phyloP scores from a whole-genome alignment of 1,140 invertebrate genomes.

The Drosophila lacertosa region DNA sequence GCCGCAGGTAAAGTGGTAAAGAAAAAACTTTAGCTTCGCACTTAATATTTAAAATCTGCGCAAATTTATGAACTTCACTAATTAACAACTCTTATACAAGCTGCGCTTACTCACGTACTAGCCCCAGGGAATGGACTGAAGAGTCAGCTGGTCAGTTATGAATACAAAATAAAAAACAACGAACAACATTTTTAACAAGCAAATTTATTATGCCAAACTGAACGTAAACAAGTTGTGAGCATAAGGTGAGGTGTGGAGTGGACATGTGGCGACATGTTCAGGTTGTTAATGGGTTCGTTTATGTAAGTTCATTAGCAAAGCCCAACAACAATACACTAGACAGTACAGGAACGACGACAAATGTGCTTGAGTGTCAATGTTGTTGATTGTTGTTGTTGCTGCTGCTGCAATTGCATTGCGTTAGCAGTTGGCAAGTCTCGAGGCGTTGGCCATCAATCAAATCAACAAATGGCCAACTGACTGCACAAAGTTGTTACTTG shows the following conservation, averaged over 20 bases:
- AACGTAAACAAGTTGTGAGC: constrained; percentile 14
- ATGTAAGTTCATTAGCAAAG: constrained; percentile 68
- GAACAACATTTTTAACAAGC: constrained; percentile 41
- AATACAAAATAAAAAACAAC: constrained; percentile 7
- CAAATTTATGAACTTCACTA: constrained; percentile 71
- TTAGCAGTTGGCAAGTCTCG: constrained; percentile 31
- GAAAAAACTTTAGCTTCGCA: constrained; percentile 31
- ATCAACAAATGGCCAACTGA: constrained; percentile 71
- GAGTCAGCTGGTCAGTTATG: constrained; percentile 10
- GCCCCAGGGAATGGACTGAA: neutral
- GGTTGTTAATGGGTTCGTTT: constrained; percentile 67
- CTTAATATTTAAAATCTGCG: constrained; percentile 59
- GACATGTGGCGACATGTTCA: constrained; percentile 48
- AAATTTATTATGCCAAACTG: constrained; percentile 27
- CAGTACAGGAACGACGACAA: constrained; percentile 4
- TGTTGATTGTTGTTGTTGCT: constrained; percentile 5
- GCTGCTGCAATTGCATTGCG: constrained; percentile 4
- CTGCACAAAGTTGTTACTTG: constrained; percentile 43
- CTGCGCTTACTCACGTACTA: neutral
- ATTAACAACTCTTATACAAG: constrained; percentile 50
- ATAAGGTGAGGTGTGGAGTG: neutral
- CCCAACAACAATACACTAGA: neutral
- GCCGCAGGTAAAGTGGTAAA: constrained; percentile 30
- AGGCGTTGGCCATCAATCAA: constrained; percentile 70
- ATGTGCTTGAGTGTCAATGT: constrained; percentile 11